A percentile compares a stretch with the other conserved stretches of the same genome.
Conservation (phyloP, 2,888 invertebrate species). For the Chrysolina oricalcia region DNA sequence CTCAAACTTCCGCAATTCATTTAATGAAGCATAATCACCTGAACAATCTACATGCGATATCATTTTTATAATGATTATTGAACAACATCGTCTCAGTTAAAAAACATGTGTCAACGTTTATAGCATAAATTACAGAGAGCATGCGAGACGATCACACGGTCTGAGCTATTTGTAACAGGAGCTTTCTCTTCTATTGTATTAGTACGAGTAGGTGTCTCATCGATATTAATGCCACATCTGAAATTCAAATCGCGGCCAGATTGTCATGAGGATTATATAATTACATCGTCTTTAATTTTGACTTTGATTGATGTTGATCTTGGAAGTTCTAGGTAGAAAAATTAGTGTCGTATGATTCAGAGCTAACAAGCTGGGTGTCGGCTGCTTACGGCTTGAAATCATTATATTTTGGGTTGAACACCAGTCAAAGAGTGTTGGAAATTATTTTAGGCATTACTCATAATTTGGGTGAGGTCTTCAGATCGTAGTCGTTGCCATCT, state of each 20-base stretch:
- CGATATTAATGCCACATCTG: constrained; percentile 46
- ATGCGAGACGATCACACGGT: constrained; percentile 51
- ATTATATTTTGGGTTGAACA: no score
- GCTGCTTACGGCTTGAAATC: no score
- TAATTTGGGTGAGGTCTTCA: no score
- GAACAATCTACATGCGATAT: constrained; percentile 25
- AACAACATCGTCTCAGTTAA: constrained; percentile 27
- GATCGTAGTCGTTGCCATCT: no score
- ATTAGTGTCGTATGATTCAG: neutral
- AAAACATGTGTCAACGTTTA: constrained; percentile 55
- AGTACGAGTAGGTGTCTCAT: constrained; percentile 45
- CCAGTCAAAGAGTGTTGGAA: no score
- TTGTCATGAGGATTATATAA: constrained; percentile 39
- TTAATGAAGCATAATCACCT: neutral
- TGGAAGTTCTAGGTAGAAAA: neutral
- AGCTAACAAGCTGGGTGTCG: neutral
- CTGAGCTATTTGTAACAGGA: constrained; percentile 53
- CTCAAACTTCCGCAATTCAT: neutral
- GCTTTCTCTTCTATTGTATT: constrained; percentile 60
- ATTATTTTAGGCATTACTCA: no score
- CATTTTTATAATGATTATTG: constrained; percentile 37
- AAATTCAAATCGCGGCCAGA: constrained; percentile 43
- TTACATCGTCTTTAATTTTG: constrained; percentile 20
- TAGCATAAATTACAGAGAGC: constrained; percentile 52
- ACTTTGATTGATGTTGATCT: constrained; percentile 15